Conservation (phyloP, 1,140 invertebrate genomes). For the Trachymyrmex cornetzi region DNA sequence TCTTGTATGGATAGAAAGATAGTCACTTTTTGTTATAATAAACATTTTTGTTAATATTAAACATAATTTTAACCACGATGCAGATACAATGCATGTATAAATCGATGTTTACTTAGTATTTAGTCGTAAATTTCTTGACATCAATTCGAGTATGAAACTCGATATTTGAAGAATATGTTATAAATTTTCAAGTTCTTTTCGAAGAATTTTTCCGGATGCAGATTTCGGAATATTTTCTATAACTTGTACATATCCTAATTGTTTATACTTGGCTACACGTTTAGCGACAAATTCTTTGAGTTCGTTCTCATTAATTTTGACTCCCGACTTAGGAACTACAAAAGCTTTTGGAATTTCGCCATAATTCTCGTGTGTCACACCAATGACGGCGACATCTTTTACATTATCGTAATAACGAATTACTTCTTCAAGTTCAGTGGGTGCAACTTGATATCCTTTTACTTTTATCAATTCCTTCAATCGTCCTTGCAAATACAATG, state of each 20-base stretch:
- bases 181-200: slow-evolving; percentile 85
- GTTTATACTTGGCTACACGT: slow-evolving; percentile 89
- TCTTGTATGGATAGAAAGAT: not conserved
- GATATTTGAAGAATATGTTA: not conserved
- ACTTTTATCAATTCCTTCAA: slow-evolving; percentile 89
- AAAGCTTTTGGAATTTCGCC: slow-evolving; percentile 93
- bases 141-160: not conserved
- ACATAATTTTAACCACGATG: not conserved
- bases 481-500: slow-evolving; percentile 86
- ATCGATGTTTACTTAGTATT: no score
- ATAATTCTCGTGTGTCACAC: slow-evolving; percentile 90
- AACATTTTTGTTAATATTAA: slow-evolving; percentile 48
- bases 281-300: slow-evolving; percentile 87
- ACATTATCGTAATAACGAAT: slow-evolving; percentile 86
- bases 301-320: slow-evolving; percentile 84
- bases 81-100: not conserved
- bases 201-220: slow-evolving; percentile 91
- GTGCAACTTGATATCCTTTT: slow-evolving; percentile 86
- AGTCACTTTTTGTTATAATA: slow-evolving; percentile 62
- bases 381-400: slow-evolving; percentile 93
- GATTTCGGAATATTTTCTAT: slow-evolving; percentile 91
- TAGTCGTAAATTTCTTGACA: not conserved
- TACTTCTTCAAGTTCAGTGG: slow-evolving; percentile 78
- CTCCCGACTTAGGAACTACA: slow-evolving; percentile 87
- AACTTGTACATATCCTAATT: slow-evolving; percentile 90